phyloP scores from a whole-genome alignment of 1,140 invertebrate genomes.

The Temnothorax nylanderi region DNA sequence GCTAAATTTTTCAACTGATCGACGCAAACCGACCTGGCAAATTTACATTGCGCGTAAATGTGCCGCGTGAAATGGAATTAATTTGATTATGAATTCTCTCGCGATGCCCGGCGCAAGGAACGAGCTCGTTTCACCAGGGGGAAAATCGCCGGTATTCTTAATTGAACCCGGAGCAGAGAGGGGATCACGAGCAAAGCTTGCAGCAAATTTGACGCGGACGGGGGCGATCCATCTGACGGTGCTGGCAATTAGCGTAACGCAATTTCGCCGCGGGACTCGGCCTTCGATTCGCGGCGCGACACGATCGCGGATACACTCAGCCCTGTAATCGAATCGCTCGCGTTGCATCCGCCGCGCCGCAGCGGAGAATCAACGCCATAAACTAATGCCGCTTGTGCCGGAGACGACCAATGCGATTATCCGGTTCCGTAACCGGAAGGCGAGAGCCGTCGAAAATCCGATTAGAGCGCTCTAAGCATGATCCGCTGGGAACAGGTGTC shows the following conservation, averaged over 20 bases:
- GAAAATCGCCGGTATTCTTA: slow-evolving; percentile 44
- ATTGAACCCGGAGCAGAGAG: not conserved
- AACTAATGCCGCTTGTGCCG: slow-evolving; percentile 49
- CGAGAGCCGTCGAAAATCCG: slow-evolving; percentile 43
- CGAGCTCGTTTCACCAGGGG: not conserved
- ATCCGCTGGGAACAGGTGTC: slow-evolving; percentile 25
- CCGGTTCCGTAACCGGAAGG: slow-evolving; percentile 58
- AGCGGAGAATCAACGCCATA: slow-evolving; percentile 46
- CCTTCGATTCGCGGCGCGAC: not conserved
- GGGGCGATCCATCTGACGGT: slow-evolving; percentile 29
- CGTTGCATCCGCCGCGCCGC: slow-evolving; percentile 15
- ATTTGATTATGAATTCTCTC: slow-evolving; percentile 11
- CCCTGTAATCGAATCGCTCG: slow-evolving; percentile 59
- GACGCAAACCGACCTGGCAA: not conserved
- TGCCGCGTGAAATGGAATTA: not conserved
- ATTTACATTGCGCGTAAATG: not conserved
- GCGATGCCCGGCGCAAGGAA: not conserved
- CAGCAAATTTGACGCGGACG: slow-evolving; percentile 19
- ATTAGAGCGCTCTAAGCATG: slow-evolving; percentile 55
- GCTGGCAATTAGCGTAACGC: slow-evolving; percentile 25
- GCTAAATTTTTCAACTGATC: slow-evolving; percentile 1
- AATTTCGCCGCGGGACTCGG: slow-evolving; percentile 27
- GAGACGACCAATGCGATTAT: slow-evolving; percentile 60
- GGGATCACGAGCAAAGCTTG: not conserved
- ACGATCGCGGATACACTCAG: slow-evolving; percentile 13